phyloP scores from a whole-genome alignment of 2,113 vertebrate species.

The Ciconia stormi region DNA sequence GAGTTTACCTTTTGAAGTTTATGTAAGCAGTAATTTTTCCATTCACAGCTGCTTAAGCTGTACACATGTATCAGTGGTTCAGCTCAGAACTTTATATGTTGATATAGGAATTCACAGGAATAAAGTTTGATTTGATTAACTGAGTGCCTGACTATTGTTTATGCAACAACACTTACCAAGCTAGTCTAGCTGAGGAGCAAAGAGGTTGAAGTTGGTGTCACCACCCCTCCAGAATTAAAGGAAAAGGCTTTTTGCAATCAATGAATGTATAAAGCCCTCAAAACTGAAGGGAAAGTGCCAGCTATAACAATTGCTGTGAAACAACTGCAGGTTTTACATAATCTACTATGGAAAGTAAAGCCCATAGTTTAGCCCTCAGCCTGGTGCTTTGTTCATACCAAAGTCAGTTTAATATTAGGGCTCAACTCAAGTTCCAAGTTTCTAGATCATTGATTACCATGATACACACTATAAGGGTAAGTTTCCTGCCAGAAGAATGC shows the following conservation, averaged over 20 bases:
- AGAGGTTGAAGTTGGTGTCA: background rate
- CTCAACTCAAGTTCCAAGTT: background rate
- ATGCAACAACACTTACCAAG: too few relatives aligned
- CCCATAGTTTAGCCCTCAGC: background rate
- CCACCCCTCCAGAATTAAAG: background rate
- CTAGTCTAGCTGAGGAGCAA: background rate
- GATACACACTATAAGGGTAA: accelerated
- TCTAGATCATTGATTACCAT: background rate
- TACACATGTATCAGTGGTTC: background rate
- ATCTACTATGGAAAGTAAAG: background rate
- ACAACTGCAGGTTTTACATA: background rate
- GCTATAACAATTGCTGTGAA: background rate
- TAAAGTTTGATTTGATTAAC: slow-evolving; percentile 39
- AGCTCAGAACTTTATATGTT: background rate
- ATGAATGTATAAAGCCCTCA: background rate
- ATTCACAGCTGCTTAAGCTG: background rate
- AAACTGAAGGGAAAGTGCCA: background rate
- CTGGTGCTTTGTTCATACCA: background rate
- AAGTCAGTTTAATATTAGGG: background rate
- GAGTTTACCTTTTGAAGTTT: background rate
- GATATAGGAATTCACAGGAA: background rate
- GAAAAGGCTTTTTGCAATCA: background rate
- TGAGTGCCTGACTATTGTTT: background rate
- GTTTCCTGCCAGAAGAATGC: background rate
- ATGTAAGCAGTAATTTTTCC: background rate